These are phyloP conservation scores for Cephalopterus ornatus DNA, from an alignment of 2,113 vertebrate species.

Conservation along the genomic window DNA sequence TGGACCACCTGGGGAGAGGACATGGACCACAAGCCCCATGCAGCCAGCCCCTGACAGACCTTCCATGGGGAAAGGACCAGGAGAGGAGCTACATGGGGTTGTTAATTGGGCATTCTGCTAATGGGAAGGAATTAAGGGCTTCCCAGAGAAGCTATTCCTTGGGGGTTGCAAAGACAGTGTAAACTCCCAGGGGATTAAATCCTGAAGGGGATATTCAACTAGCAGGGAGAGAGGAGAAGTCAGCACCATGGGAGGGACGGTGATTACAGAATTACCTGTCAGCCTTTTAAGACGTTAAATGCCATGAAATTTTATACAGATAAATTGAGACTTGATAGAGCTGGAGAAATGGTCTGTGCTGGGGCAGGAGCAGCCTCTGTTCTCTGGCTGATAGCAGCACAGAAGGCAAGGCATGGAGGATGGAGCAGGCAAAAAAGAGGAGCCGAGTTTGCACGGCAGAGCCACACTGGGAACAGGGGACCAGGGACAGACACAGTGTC, in stretches of 20 bases:
- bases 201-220: not conserved
- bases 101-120: not conserved
- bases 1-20: not conserved
- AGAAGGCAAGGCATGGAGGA: not conserved
- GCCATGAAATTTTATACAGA: not conserved
- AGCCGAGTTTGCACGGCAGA: not conserved
- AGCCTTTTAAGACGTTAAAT: not conserved
- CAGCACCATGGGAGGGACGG: not conserved
- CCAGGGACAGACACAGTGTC: rapidly evolving
- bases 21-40: rapidly evolving
- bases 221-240: not conserved
- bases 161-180: not conserved
- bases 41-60: not conserved
- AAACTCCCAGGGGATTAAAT: not conserved
- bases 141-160: not conserved
- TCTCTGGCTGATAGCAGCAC: not conserved
- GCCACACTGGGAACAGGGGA: not conserved
- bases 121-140: not conserved
- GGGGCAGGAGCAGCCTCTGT: not conserved
- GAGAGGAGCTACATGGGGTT: not conserved
- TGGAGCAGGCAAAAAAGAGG: not conserved
- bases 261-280: not conserved
- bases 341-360: rapidly evolving
- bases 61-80: not conserved
- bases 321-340: not conserved